A percentile compares a stretch with the other conserved stretches of the same genome.
Evolutionary conservation across 2,113 vertebrate species (phyloP).

Genomic region (Lycaon pictus): DNA sequence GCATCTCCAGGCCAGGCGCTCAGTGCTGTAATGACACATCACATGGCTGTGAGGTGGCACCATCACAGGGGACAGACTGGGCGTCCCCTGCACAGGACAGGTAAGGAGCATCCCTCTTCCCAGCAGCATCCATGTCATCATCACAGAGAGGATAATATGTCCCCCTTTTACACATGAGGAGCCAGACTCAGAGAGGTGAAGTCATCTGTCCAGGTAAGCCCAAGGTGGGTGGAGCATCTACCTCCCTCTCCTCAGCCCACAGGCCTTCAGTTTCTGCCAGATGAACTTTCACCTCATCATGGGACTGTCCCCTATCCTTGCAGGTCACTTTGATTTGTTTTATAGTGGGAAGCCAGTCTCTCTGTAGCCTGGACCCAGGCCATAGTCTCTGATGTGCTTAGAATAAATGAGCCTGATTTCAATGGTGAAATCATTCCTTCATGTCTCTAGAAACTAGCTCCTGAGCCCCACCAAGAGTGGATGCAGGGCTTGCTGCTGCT

Average conservation of each 20-base stretch:
- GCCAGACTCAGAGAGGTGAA: no score
- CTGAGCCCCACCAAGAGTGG: neutral
- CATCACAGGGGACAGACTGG: neutral
- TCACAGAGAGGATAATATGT: neutral
- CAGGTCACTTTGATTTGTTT: neutral
- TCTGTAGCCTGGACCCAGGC: neutral
- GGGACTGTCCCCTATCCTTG: neutral
- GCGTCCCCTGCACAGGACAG: accelerated
- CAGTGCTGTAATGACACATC: accelerated
- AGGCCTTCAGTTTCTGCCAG: neutral
- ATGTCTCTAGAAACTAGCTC: neutral
- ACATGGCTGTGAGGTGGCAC: neutral
- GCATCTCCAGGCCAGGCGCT: accelerated
- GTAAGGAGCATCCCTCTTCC: no score
- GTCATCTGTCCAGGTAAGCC: neutral
- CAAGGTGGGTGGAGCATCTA: neutral
- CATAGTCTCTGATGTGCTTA: accelerated
- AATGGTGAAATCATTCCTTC: neutral
- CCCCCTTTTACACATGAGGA: neutral
- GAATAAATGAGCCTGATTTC: neutral
- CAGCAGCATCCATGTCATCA: accelerated
- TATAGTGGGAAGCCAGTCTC: neutral
- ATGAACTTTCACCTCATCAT: accelerated
- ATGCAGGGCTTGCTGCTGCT: neutral
- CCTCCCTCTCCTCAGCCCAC: accelerated